Evolutionary conservation across 35 echinoderm and acorn worm species (phyloP), one percentile per base, ranked within the genome.

Genomic region (Strongylocentrotus purpuratus): DNA sequence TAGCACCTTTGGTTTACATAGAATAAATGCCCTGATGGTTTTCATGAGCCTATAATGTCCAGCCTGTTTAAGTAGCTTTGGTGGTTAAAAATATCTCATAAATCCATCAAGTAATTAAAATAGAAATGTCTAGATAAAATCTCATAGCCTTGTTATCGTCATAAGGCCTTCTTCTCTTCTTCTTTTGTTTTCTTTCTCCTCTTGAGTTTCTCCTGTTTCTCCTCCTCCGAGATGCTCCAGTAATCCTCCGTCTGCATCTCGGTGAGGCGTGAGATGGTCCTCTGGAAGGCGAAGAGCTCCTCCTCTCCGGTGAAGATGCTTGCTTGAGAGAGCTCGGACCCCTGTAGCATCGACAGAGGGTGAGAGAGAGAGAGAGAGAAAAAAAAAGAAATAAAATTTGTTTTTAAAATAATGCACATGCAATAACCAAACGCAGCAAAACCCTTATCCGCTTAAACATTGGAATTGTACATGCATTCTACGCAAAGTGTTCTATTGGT

Each of bases 261-360:
- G 13, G 47, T 95, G 61, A 99, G 50, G 94, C 98, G 95, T 33
- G 98, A 99, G 33, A 98, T 48, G 28, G 98, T 99, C 61, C 98
- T 95, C 85, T 98, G 94, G 33, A 98, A 99, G 32, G 98, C 98
- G 96, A 99, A 99, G 7, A 98, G 96, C 85, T 99, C 98, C 92
- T 99, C 98, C 47, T 99, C 98, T 14, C 98, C 98, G 15, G 98
- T 99, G 92, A 99, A 99, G 50, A 99, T 97, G 46, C 96, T 96
- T 13, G 97, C 97, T 25, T 96, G 71, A 32, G 58, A 85, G 20
- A 94, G 33, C 52, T 92, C 14, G 11, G 47, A 97, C 95, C 95
- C 97, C 95, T 95, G 47, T 31, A 94, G 33, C 31, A 65, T 45
- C 33, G 46, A 94, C 33, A 71, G 47, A 94, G 48, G 22, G 71